Base-by-base conservation (phyloP, 1,140 invertebrate genomes). In the Pseudomyrmex concolor region DNA sequence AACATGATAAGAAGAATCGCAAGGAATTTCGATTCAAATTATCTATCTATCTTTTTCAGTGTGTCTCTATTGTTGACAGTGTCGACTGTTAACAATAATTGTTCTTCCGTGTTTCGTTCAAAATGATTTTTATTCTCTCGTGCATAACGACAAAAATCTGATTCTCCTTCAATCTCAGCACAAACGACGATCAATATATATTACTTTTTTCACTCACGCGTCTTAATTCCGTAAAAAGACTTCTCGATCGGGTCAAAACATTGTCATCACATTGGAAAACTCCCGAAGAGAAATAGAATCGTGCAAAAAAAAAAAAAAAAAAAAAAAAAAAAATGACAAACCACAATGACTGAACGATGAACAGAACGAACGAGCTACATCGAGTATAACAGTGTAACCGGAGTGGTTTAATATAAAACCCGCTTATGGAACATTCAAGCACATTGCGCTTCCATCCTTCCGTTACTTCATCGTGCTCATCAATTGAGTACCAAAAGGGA, bases 401-500 rank as follows among this genome's bases (percentile, higher is more conserved):
- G 88, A 90, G 85, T 85, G 86, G 86, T 91, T 90, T 90, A 91
- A 92, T 90, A 87, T 85, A 87, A 85, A 90, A 89, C 86, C 80
- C 87, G 83, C 76, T 87, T 89, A 90, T 86, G 78, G 76, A 50
- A 89, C 83, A 70, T 90, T 91, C 91, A 76, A 87, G 83, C 77
- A 83, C 87, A 91, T 86, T 86, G 88, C 84, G 89, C 89, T 85
- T 90, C 86, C 88, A 92, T 91, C 90, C 90, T 91, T 92, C 91
- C 91, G 89, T 91, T 89, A 91, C 91, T 91, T 92, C 91, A 91
- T 92, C 91, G 88, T 90, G 83, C 86, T 83, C 90, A 86, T 91
- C 85, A 92, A 92, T 92, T 91, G 78, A 83, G 72, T 57, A 25
- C 70, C 76, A 80, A 83, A 85, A 80, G 90, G 91, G 89, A 90